Evolutionary conservation across 2,888 invertebrate species (phyloP).

Genomic region (Dione juno): DNA sequence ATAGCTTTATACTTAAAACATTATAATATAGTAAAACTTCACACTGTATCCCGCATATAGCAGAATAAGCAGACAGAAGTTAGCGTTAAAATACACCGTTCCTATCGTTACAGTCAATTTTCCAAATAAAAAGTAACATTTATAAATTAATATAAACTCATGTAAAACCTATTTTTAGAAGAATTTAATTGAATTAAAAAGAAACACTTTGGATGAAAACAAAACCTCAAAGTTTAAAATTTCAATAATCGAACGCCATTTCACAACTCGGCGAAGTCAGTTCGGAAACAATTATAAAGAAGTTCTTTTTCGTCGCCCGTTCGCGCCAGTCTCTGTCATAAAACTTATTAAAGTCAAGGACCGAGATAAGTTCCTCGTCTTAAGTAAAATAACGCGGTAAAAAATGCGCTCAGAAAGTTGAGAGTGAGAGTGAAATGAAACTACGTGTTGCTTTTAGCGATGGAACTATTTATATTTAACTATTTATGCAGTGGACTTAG

Average conservation of each 20-base stretch:
- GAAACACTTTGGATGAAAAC: slow-evolving; percentile 62
- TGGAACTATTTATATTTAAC: slow-evolving; percentile 56
- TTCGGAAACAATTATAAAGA: slow-evolving; percentile 82
- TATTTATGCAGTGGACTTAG: slow-evolving; percentile 47
- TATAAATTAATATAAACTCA: too few species aligned
- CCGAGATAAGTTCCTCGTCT: slow-evolving; percentile 82
- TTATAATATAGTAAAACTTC: too few species aligned
- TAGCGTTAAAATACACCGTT: too few species aligned
- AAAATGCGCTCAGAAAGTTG: slow-evolving; percentile 75
- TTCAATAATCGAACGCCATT: slow-evolving; percentile 76
- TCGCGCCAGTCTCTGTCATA: slow-evolving; percentile 82
- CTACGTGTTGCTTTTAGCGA: slow-evolving; percentile 76
- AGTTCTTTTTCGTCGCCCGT: slow-evolving; percentile 78
- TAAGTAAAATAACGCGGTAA: slow-evolving; percentile 82
- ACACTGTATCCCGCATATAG: too few species aligned
- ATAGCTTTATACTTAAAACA: background rate
- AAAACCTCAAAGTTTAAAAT: slow-evolving; percentile 57
- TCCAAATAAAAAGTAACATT: too few species aligned
- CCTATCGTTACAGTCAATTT: too few species aligned
- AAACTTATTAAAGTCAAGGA: slow-evolving; percentile 84
- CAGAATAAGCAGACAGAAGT: too few species aligned
- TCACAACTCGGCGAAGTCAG: slow-evolving; percentile 65
- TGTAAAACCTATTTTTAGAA: too few species aligned
- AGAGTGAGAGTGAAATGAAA: slow-evolving; percentile 75
- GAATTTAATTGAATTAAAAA: slow-evolving; percentile 35